Evolutionary conservation across 2,888 invertebrate genomes (phyloP).

Genomic region (Drosophila multiciliata): DNA sequence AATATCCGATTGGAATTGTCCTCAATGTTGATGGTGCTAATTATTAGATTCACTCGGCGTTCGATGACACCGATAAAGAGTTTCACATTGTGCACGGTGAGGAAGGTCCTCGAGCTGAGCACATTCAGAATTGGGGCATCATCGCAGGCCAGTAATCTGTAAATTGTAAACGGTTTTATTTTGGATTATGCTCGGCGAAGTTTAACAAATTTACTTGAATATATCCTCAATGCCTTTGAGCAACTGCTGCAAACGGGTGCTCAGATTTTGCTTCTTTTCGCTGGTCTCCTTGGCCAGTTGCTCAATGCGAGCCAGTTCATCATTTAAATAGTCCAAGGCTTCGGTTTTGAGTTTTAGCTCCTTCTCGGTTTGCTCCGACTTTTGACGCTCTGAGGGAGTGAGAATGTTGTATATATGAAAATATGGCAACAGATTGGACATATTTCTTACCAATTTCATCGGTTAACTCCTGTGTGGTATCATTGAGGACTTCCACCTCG

Average conservation of each 20-base stretch:
- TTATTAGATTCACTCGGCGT: conserved; percentile 86
- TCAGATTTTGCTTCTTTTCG: conserved; percentile 78
- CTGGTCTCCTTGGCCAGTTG: conserved; percentile 69
- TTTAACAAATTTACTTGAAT: conserved; percentile 68
- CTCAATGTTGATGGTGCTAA: conserved; percentile 80
- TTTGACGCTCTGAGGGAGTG: conserved; percentile 78
- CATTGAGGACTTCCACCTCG: conserved; percentile 91
- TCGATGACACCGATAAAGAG: conserved; percentile 93
- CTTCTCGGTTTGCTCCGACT: conserved; percentile 81
- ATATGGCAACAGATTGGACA: background rate
- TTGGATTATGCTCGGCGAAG: background rate
- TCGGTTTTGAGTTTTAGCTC: conserved; percentile 81
- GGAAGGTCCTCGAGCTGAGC: conserved; percentile 89
- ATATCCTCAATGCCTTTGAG: conserved; percentile 86
- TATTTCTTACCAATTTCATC: conserved; percentile 87
- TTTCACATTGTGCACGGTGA: conserved; percentile 91
- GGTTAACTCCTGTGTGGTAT: conserved; percentile 88
- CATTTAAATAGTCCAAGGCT: conserved; percentile 81
- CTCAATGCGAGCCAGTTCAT: conserved; percentile 73
- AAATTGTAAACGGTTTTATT: conserved; percentile 65
- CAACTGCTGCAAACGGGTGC: conserved; percentile 81
- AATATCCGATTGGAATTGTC: conserved; percentile 83
- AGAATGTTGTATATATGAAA: background rate
- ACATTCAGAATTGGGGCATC: conserved; percentile 90
- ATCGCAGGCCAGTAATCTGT: conserved; percentile 89